phyloP scores from a whole-genome alignment of 2,113 vertebrate species.

The Antechinus flavipes region DNA sequence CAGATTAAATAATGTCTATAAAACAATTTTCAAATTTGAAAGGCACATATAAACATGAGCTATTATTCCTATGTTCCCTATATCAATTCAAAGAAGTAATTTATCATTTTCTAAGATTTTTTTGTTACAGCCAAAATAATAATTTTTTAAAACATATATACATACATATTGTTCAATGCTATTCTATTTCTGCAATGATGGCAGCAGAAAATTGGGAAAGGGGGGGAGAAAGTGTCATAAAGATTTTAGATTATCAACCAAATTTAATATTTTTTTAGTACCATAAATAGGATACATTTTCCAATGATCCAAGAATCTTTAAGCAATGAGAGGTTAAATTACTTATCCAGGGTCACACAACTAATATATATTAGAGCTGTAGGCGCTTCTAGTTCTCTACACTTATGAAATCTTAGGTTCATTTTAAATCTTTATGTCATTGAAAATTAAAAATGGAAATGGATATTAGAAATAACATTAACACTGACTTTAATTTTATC shows the following conservation, averaged over 20 bases:
- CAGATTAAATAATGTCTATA: conserved; percentile 2
- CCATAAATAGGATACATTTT: neutral
- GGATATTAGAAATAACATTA: neutral
- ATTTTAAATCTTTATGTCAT: neutral
- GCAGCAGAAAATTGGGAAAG: neutral
- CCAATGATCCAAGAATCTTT: neutral
- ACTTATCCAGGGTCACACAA: no score
- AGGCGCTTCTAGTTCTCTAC: neutral
- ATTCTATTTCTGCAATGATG: neutral
- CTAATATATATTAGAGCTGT: no score
- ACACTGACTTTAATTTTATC: neutral
- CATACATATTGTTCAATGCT: neutral
- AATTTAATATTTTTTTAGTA: neutral
- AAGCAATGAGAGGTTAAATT: no score
- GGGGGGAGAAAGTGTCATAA: neutral
- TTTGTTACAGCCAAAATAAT: neutral
- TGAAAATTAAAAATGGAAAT: neutral
- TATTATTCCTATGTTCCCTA: neutral
- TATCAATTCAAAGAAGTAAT: neutral
- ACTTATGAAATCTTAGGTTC: neutral
- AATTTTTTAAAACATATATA: neutral
- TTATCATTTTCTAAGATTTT: neutral
- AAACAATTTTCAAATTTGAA: neutral
- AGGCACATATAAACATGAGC: neutral
- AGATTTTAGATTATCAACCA: neutral